A percentile compares a stretch with the other conserved stretches of the same genome.
Conservation (phyloP, 2,113 vertebrate genomes). For the Sphaerodactylus townsendi region DNA sequence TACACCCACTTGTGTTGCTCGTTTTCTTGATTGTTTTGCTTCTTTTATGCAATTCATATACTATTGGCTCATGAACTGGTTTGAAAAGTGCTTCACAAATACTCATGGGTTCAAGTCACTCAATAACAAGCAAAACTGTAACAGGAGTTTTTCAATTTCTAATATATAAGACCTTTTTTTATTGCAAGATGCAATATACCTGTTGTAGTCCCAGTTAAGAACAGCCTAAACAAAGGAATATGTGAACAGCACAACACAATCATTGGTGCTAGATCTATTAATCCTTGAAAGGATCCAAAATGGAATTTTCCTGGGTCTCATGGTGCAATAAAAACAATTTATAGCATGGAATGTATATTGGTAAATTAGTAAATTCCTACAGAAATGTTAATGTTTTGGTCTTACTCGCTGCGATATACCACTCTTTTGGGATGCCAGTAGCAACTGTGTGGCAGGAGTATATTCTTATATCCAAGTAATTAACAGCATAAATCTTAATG, state of each 20-base stretch:
- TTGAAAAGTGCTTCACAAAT: no score
- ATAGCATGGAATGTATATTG: background rate
- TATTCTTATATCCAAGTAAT: conserved; percentile 26
- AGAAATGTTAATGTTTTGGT: conserved; percentile 15
- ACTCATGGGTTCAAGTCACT: no score
- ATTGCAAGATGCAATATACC: background rate
- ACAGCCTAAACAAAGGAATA: background rate
- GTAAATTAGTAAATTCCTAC: conserved; percentile 33
- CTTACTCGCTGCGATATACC: conserved; percentile 21
- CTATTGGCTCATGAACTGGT: no score
- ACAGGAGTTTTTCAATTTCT: background rate
- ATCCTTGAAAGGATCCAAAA: background rate
- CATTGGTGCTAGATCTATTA: background rate
- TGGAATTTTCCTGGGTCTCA: conserved; percentile 2
- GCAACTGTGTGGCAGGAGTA: background rate
- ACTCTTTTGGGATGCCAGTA: background rate
- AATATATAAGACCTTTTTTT: background rate
- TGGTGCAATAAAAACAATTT: conserved; percentile 4
- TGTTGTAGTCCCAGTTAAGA: background rate
- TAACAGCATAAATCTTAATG: conserved; percentile 4
- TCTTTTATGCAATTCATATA: no score
- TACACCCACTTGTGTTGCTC: no score
- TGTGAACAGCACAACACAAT: background rate
- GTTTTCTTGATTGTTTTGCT: no score
- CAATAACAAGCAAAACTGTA: no score